Conservation (phyloP, 2,797 vertebrate genomes). For the Onychomys torridus region DNA sequence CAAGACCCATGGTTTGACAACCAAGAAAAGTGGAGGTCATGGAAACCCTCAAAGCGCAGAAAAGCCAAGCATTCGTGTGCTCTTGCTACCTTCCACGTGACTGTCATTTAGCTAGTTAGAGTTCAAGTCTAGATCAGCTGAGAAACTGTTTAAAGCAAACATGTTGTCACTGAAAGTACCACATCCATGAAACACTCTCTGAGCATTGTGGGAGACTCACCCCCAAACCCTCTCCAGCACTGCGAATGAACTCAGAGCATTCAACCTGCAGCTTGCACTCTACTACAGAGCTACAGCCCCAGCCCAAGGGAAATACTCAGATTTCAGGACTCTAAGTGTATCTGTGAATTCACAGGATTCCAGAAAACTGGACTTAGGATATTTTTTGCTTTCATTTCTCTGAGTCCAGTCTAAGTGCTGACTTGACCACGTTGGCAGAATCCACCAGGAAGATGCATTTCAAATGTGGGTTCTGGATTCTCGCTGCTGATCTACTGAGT, state of each 20-base stretch:
- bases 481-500: no score
- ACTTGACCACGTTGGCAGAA: neutral
- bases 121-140: neutral
- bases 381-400: neutral
- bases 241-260: neutral
- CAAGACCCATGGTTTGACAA: neutral
- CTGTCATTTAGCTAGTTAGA: neutral
- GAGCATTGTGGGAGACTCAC: neutral
- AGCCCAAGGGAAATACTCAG: neutral
- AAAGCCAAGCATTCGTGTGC: neutral
- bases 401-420: neutral
- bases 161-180: neutral
- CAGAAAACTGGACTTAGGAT: neutral
- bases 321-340: neutral
- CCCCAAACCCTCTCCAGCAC: no score
- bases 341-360: neutral
- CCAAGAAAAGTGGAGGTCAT: neutral
- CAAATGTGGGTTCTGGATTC: no score
- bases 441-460: neutral
- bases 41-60: neutral
- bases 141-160: neutral
- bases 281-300: neutral
- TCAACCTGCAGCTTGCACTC: neutral
- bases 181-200: neutral
- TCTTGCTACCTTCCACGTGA: neutral